These are phyloP conservation scores for Spatulosminthurus flaviceps DNA, from an alignment of 2,888 invertebrate genomes.

Conservation along the genomic window DNA sequence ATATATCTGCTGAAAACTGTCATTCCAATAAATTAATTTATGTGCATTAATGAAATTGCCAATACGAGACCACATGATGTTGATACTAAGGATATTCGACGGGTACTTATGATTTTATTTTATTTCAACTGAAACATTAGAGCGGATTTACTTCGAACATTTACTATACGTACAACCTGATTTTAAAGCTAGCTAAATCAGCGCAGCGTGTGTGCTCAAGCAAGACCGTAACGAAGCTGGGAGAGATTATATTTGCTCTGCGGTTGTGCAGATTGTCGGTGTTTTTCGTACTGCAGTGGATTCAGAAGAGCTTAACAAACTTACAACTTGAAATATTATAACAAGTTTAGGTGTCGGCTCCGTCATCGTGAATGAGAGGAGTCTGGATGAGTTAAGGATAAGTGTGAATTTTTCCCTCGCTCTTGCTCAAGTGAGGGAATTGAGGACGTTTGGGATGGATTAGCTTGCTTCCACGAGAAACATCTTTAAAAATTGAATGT, in stretches of 20 bases:
- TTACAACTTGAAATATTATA: background rate
- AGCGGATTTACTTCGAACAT: no score
- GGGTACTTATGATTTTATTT: no score
- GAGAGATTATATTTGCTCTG: background rate
- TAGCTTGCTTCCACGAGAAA: constrained; percentile 33
- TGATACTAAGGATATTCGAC: no score
- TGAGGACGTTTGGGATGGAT: constrained; percentile 31
- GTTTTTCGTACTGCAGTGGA: background rate
- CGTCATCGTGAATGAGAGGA: background rate
- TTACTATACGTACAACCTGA: no score
- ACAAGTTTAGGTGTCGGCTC: background rate
- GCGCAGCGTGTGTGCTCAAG: background rate
- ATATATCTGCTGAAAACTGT: no score
- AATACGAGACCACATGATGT: no score
- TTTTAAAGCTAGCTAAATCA: no score
- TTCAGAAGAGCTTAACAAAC: background rate
- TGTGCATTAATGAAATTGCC: no score
- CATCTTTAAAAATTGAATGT: constrained; percentile 25
- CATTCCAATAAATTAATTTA: no score
- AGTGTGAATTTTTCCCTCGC: constrained; percentile 38
- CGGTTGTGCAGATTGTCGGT: background rate
- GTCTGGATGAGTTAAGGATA: constrained; percentile 12
- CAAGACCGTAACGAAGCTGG: background rate
- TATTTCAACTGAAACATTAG: no score
- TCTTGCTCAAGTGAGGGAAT: constrained; percentile 32